phyloP scores from a whole-genome alignment of 2,113 vertebrate species.

The Amazona guildingii region DNA sequence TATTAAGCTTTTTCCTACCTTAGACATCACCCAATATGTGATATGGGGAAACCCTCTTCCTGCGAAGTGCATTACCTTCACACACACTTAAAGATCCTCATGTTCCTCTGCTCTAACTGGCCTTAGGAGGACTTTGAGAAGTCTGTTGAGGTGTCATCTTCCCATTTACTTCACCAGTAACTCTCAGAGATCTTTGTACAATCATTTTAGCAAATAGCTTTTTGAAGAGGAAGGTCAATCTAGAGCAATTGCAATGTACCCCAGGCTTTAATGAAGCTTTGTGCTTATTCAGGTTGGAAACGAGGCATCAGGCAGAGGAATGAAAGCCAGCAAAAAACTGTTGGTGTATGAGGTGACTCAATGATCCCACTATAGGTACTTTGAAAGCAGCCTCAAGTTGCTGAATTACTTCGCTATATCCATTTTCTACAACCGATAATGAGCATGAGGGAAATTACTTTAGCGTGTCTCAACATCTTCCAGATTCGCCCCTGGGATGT shows the following conservation, averaged over 20 bases:
- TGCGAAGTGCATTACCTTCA: not conserved
- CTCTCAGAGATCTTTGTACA: not conserved
- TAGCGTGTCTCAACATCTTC: not conserved
- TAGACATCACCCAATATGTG: accelerated
- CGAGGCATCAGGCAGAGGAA: not conserved
- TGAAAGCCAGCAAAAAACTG: not conserved
- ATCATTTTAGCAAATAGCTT: not conserved
- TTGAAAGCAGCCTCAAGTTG: not conserved
- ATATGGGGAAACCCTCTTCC: not conserved
- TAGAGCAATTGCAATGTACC: not conserved
- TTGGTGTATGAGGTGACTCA: not conserved
- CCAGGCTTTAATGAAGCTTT: not conserved
- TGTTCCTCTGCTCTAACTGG: not conserved
- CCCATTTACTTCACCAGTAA: not conserved
- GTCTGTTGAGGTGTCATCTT: not conserved
- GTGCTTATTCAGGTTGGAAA: not conserved
- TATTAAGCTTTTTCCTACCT: not conserved
- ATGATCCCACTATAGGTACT: not conserved
- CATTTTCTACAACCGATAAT: not conserved
- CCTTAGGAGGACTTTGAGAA: not conserved
- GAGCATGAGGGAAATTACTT: not conserved
- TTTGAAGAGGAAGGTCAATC: not conserved
- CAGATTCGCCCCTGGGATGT: not conserved
- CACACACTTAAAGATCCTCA: not conserved
- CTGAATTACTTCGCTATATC: not conserved